Base-by-base conservation (phyloP, 2,113 vertebrate genomes). In the Platysternon megacephalum region DNA sequence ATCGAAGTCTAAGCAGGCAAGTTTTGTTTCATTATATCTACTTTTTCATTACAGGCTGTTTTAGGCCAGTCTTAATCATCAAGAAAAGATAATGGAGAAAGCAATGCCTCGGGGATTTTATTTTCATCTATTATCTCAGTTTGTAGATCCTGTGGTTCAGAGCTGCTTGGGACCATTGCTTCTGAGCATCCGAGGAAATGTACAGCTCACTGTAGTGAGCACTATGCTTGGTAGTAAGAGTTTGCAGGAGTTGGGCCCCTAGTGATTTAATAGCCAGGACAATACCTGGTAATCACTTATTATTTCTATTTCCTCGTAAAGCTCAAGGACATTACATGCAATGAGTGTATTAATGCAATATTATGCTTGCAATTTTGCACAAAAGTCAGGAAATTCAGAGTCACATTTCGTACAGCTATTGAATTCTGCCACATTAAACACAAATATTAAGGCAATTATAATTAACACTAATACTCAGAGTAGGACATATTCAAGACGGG, bases 81-180 rank as follows among this genome's bases (percentile, higher is more conserved):
- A 85, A 68, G 39, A 42, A 93, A 94, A 95, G 85, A 13, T 79
- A 79, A 94, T 87, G 56, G 19, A 92, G n/a, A 84, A 97, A 93
- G 19, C 52, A 78, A 44, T 82, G 90, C 55, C 94, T 68, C 90
- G 68, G 82, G 51, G 7, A 84, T 91, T 84, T 95, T 92, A 61
- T 95, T 22, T 87, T 93, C 17, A 42, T 87, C 29, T 91, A 87
- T 61, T 76, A 21, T 86, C 87, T 82, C 82, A 88, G 42, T 84
- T 80, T 92, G 80, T 87, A 90, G 68, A 55, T 91, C 91, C 85
- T 92, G 86, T 24, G 35, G 48, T 52, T 32, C 14, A 46, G 72
- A 92, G 74, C 53, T 29, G n/a, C 39, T 87, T 79, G 80, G 56
- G 51, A 87, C 35, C 85, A 79, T 79, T 0, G 44, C 53, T 87